Evolutionary conservation across 2,888 invertebrate species (phyloP).

Genomic region (Anarsia innoxiella): DNA sequence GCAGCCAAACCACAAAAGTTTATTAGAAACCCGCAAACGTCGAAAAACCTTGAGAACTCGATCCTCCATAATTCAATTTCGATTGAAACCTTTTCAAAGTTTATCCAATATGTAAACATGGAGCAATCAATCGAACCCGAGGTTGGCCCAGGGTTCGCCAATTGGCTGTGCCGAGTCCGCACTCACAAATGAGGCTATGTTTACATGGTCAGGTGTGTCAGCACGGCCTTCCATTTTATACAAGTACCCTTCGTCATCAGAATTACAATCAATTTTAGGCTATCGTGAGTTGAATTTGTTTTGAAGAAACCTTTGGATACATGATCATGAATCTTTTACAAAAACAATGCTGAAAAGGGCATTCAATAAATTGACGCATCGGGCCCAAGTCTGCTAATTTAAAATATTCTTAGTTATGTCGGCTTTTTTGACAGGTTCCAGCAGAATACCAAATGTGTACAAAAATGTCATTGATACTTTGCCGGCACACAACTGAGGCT

Average conservation of each 20-base stretch:
- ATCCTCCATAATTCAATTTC: not conserved
- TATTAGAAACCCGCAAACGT: not conserved
- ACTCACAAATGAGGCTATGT: conserved; percentile 22
- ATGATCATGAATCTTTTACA: not conserved
- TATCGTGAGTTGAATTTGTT: conserved; percentile 15
- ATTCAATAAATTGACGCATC: not conserved
- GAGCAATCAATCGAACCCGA: conserved; percentile 4
- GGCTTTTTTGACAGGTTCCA: not conserved
- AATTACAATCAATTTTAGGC: conserved; percentile 8
- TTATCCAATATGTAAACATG: conserved; percentile 9
- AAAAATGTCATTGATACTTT: no score
- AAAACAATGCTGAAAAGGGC: not conserved
- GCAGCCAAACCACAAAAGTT: no score
- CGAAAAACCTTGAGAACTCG: conserved; percentile 1
- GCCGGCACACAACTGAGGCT: no score
- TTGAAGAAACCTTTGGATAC: not conserved
- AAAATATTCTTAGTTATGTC: no score
- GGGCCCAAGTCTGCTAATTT: no score
- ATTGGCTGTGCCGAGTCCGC: conserved; percentile 9
- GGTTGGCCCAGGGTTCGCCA: conserved; percentile 5
- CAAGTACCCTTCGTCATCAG: conserved; percentile 18
- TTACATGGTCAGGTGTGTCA: conserved; percentile 24
- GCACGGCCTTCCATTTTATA: conserved; percentile 24
- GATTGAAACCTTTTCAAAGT: conserved; percentile 6
- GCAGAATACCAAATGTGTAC: no score